Base-by-base conservation (phyloP, 1,140 invertebrate genomes). In the Globodera ellingtonae region DNA sequence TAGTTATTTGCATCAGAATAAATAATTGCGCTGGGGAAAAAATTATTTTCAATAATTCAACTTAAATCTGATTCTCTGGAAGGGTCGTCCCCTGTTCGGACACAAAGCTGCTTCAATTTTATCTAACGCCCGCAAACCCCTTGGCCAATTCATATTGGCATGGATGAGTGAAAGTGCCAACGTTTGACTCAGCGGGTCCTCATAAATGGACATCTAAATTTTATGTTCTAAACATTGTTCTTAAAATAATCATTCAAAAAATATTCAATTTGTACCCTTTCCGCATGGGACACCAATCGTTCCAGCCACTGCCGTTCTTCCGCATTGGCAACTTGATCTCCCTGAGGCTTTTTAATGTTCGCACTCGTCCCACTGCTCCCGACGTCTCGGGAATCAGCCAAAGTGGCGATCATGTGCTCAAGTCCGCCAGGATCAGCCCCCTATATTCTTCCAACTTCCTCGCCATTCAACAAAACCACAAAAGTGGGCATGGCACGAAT, bases 401-500 rank as follows among this genome's bases (percentile, higher is more conserved):
- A 80, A 21, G 35, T 59, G 21, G 67, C 35, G 46, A 86, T 81
- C n/a, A 82, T n/a, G 13, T 50, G 24, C 13, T 62, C 18, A 46
- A 86, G 59, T 15, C 46, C 74, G 48, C 78, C 46, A 13, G 82
- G 74, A 73, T 88, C 81, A 13, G 85, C 86, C 4, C 81, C 82
- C 52, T 78, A 78, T 24, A 86, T 44, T 24, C 82, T 65, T n/a
- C 72, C 84, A 18, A 86, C 73, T 75, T 86, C 86, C 3, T 59
- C 21, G 65, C 70, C 50, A n/a, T 86, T 72, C 13, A 80, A 69
- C 50, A 86, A 35, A 35, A 86, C 76, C 21, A 87, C 18, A 50
- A 86, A 86, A 3, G 85, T 86, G 4, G 85, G 85, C 85, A 86
- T 87, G 65, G 86, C 85, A 56, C 78, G 46, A n/a, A 86, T 72